Conservation (phyloP, 2,113 vertebrate genomes). For the Toxostoma redivivum region DNA sequence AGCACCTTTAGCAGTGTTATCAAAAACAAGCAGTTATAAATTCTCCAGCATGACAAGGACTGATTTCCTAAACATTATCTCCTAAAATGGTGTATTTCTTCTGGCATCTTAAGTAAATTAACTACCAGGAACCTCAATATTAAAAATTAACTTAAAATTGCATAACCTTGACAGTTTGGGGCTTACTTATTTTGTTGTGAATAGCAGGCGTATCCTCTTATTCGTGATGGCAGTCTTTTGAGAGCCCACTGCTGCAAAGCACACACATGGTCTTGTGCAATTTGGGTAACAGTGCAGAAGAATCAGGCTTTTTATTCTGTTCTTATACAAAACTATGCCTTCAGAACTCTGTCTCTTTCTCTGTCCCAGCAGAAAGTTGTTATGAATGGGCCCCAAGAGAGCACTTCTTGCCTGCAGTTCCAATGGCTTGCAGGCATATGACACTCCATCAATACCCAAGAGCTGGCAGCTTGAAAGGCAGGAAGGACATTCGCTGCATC, state of each 20-base stretch:
- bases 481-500: slow-evolving; percentile 61
- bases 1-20: neutral
- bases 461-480: slow-evolving; percentile 66
- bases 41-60: neutral
- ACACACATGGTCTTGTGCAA: neutral
- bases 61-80: neutral
- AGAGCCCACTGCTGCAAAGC: neutral
- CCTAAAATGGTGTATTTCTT: neutral
- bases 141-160: slow-evolving; percentile 2
- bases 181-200: neutral
- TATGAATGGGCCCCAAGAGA: slow-evolving; percentile 68
- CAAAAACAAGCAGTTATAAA: neutral
- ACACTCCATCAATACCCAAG: slow-evolving; percentile 62
- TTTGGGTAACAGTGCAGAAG: neutral
- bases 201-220: slow-evolving; percentile 49
- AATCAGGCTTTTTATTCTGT: neutral
- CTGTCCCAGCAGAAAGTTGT: slow-evolving; percentile 43
- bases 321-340: slow-evolving; percentile 33
- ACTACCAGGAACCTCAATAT: neutral
- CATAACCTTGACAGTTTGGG: neutral
- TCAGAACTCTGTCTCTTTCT: slow-evolving; percentile 34
- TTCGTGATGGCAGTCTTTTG: neutral
- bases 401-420: slow-evolving; percentile 62
- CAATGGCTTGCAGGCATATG: slow-evolving; percentile 58
- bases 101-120: slow-evolving; percentile 2